A percentile compares a stretch with the other conserved stretches of the same genome.
These are phyloP conservation scores for Chiloscyllium punctatum DNA, from an alignment of 2,797 vertebrate species.

Conservation along the genomic window DNA sequence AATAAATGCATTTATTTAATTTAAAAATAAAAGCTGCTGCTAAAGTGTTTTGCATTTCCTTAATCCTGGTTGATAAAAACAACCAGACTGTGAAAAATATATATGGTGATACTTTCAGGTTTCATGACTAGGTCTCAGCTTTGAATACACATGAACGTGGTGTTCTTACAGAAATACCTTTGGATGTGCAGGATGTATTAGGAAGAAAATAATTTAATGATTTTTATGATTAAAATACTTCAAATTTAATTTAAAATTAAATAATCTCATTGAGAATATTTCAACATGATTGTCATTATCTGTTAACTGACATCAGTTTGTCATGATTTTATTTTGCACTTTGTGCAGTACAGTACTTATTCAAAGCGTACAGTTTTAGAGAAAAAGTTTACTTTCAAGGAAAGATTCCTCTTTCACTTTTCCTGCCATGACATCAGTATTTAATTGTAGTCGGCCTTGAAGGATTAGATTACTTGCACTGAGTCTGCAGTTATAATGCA, in stretches of 20 bases:
- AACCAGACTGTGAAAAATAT: neutral
- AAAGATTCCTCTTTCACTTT: constrained; percentile 9
- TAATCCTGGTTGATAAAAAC: neutral
- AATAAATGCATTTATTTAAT: neutral
- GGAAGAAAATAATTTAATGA: neutral
- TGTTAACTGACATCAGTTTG: neutral
- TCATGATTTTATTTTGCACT: neutral
- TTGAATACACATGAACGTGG: neutral
- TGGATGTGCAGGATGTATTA: neutral
- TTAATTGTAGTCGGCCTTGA: constrained; percentile 28
- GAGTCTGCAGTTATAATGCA: neutral
- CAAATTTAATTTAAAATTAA: neutral
- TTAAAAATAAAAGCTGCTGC: neutral
- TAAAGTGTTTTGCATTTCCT: neutral
- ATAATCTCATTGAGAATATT: neutral
- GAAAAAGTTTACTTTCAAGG: neutral
- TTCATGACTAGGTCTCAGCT: neutral
- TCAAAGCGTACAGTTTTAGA: neutral
- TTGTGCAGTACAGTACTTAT: neutral
- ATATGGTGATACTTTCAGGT: neutral
- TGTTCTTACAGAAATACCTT: neutral
- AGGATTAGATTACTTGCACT: constrained; percentile 36
- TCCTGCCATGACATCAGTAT: constrained; percentile 21
- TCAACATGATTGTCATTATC: neutral
- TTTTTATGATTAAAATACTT: neutral